phyloP scores from a whole-genome alignment of 2,888 invertebrate genomes.

The Cryptus viduatorius region DNA sequence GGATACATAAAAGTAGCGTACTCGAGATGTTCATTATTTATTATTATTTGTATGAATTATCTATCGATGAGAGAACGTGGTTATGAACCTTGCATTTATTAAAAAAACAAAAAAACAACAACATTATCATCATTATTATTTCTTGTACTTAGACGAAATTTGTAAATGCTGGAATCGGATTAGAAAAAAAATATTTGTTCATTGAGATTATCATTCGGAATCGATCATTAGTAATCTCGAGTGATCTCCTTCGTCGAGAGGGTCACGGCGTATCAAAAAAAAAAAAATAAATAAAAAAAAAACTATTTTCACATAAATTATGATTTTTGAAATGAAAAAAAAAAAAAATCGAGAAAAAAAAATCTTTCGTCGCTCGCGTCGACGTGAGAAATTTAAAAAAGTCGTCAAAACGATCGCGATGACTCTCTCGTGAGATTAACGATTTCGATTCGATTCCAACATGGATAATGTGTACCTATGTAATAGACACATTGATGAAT shows the following conservation, averaged over 20 bases:
- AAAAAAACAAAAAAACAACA: constrained; percentile 48
- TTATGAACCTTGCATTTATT: constrained; percentile 75
- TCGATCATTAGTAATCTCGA: constrained; percentile 48
- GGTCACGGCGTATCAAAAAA: constrained; percentile 48
- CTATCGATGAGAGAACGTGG: constrained; percentile 68
- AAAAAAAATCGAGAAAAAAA: constrained; percentile 35
- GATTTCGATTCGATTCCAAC: constrained; percentile 78
- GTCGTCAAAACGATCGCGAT: constrained; percentile 39
- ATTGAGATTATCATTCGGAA: constrained; percentile 48
- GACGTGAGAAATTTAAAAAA: constrained; percentile 25
- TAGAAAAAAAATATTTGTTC: constrained; percentile 56
- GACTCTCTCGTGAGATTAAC: constrained; percentile 58
- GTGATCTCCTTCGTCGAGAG: constrained; percentile 57
- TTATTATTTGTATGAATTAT: constrained; percentile 69
- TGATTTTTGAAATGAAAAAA: constrained; percentile 41
- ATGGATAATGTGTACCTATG: constrained; percentile 78
- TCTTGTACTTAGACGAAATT: constrained; percentile 66
- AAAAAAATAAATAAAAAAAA: constrained; percentile 36
- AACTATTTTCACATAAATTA: constrained; percentile 66
- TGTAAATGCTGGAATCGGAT: constrained; percentile 80
- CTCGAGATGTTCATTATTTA: constrained; percentile 58
- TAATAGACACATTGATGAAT: constrained; percentile 80
- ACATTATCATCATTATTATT: constrained; percentile 63
- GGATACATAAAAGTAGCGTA: constrained; percentile 60
- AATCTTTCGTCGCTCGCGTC: constrained; percentile 36